Base-by-base conservation (phyloP, 1,140 invertebrate genomes). In the Euura saliciscinereae region DNA sequence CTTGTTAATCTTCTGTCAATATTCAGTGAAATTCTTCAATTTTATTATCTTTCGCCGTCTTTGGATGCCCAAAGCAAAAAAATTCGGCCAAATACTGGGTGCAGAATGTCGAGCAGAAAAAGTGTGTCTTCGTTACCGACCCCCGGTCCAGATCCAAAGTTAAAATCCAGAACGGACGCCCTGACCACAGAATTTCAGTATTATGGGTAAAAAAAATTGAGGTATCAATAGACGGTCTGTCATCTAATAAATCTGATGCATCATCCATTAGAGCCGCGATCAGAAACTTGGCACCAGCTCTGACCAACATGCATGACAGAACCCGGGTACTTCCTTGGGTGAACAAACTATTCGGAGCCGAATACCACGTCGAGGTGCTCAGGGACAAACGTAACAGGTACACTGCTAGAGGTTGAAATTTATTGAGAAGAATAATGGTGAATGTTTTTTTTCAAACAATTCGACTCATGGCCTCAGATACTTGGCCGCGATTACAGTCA, bases 331-430 rank as follows among this genome's bases (percentile, higher is more conserved):
- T 75, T 7, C 71, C 68, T 5, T 80, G 79, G 80, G 66, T 78
- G 2, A 76, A 75, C 3, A 78, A 79, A 76, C 66, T 82, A 2
- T 79, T 78, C 44, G 76, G 73, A 7, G 74, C 76, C 8, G 78
- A 78, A 66, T 82, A 80, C 71, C 76, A 78, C 43, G 77, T 77
- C 2, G 69, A 76, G 42, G 73, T 78, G 11, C 73, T 80, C n/a
- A 72, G 77, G n/a, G 76, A 78, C 43, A 82, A 82, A 59, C 73
- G 78, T 4, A 82, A 82, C 66, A 76, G 74, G 68, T 73, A 59
- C 6, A 44, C 10, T 1, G 13, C 13, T 10, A 64, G 59, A 13
- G 11, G 7, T 67, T 28, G 3, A 8, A 28, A 28, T 11, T 67
- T 67, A 28, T 28, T 11, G 28, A 28, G 11, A 67, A 67, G 11